phyloP scores from a whole-genome alignment of 1,140 invertebrate species.

The Cydia splendana region DNA sequence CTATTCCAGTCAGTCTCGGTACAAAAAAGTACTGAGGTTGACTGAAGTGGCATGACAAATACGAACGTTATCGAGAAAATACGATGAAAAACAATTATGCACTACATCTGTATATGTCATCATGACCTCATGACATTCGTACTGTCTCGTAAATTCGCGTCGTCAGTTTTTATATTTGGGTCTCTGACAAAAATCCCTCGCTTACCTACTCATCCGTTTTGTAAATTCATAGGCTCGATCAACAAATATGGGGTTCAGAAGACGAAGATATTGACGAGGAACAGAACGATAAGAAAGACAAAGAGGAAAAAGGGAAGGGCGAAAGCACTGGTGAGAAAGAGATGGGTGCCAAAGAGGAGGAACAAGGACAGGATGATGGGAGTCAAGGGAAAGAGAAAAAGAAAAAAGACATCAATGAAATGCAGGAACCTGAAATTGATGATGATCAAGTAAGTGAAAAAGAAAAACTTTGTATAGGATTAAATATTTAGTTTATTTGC shows the following conservation, averaged over 20 bases:
- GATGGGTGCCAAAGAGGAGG: slow-evolving; percentile 87
- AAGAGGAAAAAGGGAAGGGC: slow-evolving; percentile 80
- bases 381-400: slow-evolving; percentile 81
- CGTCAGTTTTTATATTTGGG: background rate
- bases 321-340: slow-evolving; percentile 81
- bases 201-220: background rate
- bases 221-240: slow-evolving; percentile 78
- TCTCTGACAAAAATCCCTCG: background rate
- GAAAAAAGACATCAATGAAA: slow-evolving; percentile 87
- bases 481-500: too few relatives aligned
- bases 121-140: too few relatives aligned
- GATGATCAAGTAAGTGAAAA: slow-evolving; percentile 85
- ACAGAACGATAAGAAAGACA: slow-evolving; percentile 81
- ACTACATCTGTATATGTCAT: too few relatives aligned
- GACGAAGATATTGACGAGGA: slow-evolving; percentile 85
- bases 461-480: too few relatives aligned
- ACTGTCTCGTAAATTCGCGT: too few relatives aligned
- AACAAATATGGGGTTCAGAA: slow-evolving; percentile 95
- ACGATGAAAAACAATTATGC: too few relatives aligned
- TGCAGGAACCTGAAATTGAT: slow-evolving; percentile 88
- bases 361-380: slow-evolving; percentile 84
- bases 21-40: too few relatives aligned
- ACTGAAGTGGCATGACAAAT: too few relatives aligned
- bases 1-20: too few relatives aligned
- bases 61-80: too few relatives aligned